Conservation (phyloP, 2,888 invertebrate species). For the Cataglyphis rosenhaueri region DNA sequence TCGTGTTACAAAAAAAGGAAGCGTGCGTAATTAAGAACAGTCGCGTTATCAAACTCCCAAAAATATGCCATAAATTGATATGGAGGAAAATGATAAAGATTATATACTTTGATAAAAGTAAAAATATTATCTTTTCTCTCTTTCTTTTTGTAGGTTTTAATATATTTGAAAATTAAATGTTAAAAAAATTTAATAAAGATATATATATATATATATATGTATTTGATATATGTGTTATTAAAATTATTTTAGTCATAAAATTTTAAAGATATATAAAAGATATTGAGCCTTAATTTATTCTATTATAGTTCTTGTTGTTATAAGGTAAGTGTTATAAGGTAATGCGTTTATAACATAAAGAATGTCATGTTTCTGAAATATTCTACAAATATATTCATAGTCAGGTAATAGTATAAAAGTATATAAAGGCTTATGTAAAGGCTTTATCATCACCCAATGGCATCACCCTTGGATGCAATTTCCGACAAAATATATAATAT, state of each 20-base stretch:
- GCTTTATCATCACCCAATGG: too few relatives aligned
- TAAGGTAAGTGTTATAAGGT: too few relatives aligned
- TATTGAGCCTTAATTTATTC: not conserved
- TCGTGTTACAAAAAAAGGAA: slow-evolving; percentile 44
- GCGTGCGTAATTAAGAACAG: slow-evolving; percentile 30
- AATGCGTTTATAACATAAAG: too few relatives aligned
- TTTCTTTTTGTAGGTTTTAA: not conserved
- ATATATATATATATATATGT: not conserved
- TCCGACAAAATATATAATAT: too few relatives aligned
- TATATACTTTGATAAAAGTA: not conserved
- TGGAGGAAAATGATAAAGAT: not conserved
- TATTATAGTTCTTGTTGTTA: not conserved
- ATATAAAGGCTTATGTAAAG: too few relatives aligned
- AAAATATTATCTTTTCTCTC: not conserved
- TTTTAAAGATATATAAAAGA: not conserved
- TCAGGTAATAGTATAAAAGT: too few relatives aligned
- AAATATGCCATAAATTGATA: slow-evolving; percentile 14
- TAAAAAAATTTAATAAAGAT: not conserved
- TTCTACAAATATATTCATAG: too few relatives aligned
- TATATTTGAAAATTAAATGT: not conserved
- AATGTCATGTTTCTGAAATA: too few relatives aligned
- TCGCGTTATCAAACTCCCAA: slow-evolving; percentile 26
- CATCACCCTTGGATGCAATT: too few relatives aligned
- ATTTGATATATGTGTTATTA: not conserved
- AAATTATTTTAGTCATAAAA: not conserved